Conservation (phyloP, 2,888 invertebrate species). For the Drosophila fungiperda region DNA sequence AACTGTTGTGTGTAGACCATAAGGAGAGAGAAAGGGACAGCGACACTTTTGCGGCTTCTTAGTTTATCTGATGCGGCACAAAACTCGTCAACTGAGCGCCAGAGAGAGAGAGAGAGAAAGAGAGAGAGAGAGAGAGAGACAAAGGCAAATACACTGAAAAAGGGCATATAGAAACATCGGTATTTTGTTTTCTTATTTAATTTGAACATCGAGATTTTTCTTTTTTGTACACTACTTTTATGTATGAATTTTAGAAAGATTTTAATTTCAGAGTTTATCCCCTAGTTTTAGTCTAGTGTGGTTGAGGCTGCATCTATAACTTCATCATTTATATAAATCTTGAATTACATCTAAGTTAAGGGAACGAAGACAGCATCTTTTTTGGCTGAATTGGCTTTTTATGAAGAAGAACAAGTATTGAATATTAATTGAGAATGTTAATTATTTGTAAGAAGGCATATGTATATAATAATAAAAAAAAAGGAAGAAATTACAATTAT, state of each 20-base stretch:
- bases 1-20: constrained; percentile 38
- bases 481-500: too few species aligned
- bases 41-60: constrained; percentile 61
- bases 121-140: neutral
- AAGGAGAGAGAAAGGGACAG: neutral
- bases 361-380: too few species aligned
- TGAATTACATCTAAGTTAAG: too few species aligned
- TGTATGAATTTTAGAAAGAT: neutral
- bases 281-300: neutral
- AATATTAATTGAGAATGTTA: too few species aligned
- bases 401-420: too few species aligned
- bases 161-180: neutral
- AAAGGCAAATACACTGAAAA: neutral
- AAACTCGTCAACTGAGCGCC: constrained; percentile 12
- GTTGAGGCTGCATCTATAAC: neutral
- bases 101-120: neutral
- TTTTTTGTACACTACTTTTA: neutral
- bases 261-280: neutral
- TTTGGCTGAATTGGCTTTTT: too few species aligned
- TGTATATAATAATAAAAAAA: too few species aligned
- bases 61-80: constrained; percentile 37
- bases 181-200: neutral
- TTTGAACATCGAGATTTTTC: neutral
- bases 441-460: too few species aligned
- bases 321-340: neutral